Base-by-base conservation (phyloP, 2,888 invertebrate species). In the Meloe dianella region DNA sequence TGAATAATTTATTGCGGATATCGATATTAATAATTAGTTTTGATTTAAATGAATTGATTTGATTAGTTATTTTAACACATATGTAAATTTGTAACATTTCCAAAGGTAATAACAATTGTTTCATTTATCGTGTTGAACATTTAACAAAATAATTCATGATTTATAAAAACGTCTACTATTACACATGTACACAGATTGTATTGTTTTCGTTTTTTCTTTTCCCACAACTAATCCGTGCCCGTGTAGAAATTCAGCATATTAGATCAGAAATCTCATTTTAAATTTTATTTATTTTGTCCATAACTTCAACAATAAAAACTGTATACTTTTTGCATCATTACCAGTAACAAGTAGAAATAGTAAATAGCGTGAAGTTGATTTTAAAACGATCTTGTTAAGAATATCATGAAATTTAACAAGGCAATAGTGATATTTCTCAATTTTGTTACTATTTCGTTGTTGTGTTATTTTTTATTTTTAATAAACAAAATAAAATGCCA, bases 371-470 rank as follows among this genome's bases (percentile, higher is more conserved):
- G 51, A 51, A 51, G 22, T 51, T 22, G 51, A 51, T 51, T 51
- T 51, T 51, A 22, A 51, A 51, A 51, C 22, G 51, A 22, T 51
- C 51, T 51, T 51, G 22, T 51, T 12, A 51, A 24, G 22, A 51
- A 51, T 51, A 51, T 51, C 51, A 51, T 51, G 51, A 24, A 51
- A 51, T 51, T 51, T 51, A 51, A 51, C 22, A 51, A 51, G 51
- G 51, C 24, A 22, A 51, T 51, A 51, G 51, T 24, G 51, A 22
- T 51, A 51, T 51, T 22, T 51, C 22, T 10, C 47, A 22, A 51
- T 51, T 51, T 10, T 22, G 22, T 22, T 22, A 24, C 22, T 51
- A 24, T 12, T 51, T 14, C 10, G 12, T 24, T 22, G 9, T 51
- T 10, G 3, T 24, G 10, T 47, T 47, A 2, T 9, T 47, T 41